phyloP scores from a whole-genome alignment of 2,888 invertebrate genomes.

The Tiliacea citrago region DNA sequence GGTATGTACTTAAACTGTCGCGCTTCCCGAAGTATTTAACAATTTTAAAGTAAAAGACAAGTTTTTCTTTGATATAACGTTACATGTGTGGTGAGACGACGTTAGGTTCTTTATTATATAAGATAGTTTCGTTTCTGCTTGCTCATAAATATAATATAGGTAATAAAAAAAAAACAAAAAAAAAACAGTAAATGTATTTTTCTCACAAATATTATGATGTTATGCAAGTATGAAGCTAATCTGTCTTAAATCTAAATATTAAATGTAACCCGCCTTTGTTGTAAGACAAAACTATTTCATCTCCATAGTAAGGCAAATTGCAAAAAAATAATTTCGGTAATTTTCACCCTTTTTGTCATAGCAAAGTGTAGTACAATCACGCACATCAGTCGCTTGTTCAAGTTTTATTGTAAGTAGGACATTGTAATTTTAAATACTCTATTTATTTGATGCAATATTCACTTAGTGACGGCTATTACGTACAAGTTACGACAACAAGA shows the following conservation, averaged over 20 bases:
- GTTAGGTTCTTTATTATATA: constrained; percentile 80
- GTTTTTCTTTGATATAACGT: constrained; percentile 79
- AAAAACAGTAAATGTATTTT: constrained; percentile 45
- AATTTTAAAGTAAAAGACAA: constrained; percentile 77
- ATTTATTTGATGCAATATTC: constrained; percentile 56
- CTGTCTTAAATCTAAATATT: constrained; percentile 77
- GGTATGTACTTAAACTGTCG: constrained; percentile 83
- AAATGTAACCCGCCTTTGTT: constrained; percentile 71
- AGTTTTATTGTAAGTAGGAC: constrained; percentile 58
- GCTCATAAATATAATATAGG: constrained; percentile 54
- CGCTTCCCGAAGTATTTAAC: constrained; percentile 73
- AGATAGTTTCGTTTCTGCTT: constrained; percentile 80
- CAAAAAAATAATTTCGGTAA: constrained; percentile 31
- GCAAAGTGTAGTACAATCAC: constrained; percentile 68
- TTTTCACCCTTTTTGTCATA: constrained; percentile 41
- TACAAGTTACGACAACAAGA: constrained; percentile 32
- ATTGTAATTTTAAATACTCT: constrained; percentile 60
- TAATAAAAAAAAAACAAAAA: constrained; percentile 36
- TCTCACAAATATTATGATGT: constrained; percentile 31
- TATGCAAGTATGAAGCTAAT: constrained; percentile 79
- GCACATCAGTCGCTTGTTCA: constrained; percentile 52
- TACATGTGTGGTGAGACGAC: constrained; percentile 91
- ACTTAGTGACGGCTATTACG: constrained; percentile 40
- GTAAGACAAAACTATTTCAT: constrained; percentile 57
- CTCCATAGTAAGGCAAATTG: constrained; percentile 51